Base-by-base conservation (phyloP, 2,888 invertebrate species). In the Drosophila eohydei region DNA sequence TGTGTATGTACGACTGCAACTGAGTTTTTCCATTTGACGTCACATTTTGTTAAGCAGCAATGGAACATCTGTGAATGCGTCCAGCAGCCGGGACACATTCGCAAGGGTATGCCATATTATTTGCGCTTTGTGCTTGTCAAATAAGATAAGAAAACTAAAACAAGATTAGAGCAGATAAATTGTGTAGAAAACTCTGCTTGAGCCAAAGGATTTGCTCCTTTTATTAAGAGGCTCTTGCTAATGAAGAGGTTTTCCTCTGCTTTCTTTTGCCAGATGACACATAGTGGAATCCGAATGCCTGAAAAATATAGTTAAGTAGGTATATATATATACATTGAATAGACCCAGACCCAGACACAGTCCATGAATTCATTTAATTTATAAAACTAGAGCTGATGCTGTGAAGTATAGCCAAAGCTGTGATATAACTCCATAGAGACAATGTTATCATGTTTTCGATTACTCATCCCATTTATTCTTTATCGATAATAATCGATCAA, bases 21-120 rank as follows among this genome's bases (percentile, higher is more conserved):
- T 64, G 55, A n/a, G 46, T 55, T 58, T 61, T 76, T 77, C 73
- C 69, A 68, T 73, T 76, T 76, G 76, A 77, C 61, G 76, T 73
- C 72, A 75, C 46, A 40, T 60, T 40, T 44, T n/a, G 44, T 69
- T 54, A 28, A 21, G 52, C 50, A 44, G 50, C 21, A 57, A 14
- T 14, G 14, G 38, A 9, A 21, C 11, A n/a, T 21, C 34, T 56
- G 40, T 34, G 38, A 30, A 12, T 28, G 48, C 16, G 21, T 30
- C 21, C 40, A 26, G 21, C 65, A 40, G 21, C n/a, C 65, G 40
- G 30, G 43, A 28, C 12, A 32, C 11, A 61, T 61, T 60, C 50
- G 34, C 41, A 4, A 30, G 34, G 16, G 51, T 44, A 9, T 14
- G n/a, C 40, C 11, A 40, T 48, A 48, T 11, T 28, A 21, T 54